Evolutionary conservation across 2,888 invertebrate species (phyloP).

Genomic region (Drosophila ochracea): DNA sequence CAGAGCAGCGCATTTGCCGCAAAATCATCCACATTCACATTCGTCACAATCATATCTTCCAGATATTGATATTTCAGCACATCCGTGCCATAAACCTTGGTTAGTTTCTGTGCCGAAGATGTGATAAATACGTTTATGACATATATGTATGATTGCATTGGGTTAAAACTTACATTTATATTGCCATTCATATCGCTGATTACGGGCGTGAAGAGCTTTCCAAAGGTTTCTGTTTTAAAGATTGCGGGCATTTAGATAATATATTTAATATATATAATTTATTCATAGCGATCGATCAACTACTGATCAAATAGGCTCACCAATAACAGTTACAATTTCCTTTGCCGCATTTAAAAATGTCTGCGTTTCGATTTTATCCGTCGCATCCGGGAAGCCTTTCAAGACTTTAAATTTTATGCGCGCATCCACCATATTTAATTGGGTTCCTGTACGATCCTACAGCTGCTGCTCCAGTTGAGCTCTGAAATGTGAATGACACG

Average conservation of each 20-base stretch:
- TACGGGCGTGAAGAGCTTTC: slow-evolving; percentile 90
- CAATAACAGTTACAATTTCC: slow-evolving; percentile 88
- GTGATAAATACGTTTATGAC: background rate
- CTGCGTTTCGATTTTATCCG: slow-evolving; percentile 87
- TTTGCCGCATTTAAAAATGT: slow-evolving; percentile 88
- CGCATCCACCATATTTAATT: slow-evolving; percentile 43
- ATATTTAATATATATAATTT: slow-evolving; percentile 1
- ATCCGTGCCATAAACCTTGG: slow-evolving; percentile 86
- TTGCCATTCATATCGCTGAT: slow-evolving; percentile 92
- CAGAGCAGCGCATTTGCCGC: slow-evolving; percentile 90
- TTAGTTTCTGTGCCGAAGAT: slow-evolving; percentile 87
- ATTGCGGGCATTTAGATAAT: slow-evolving; percentile 8
- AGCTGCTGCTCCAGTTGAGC: slow-evolving; percentile 30
- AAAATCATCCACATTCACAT: slow-evolving; percentile 86
- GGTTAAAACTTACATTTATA: slow-evolving; percentile 87
- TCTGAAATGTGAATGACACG: slow-evolving; percentile 53
- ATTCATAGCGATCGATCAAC: slow-evolving; percentile 8
- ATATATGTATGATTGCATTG: background rate
- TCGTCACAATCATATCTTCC: slow-evolving; percentile 89
- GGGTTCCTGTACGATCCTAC: background rate
- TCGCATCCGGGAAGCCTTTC: slow-evolving; percentile 87
- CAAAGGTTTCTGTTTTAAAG: slow-evolving; percentile 88
- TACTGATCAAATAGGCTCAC: slow-evolving; percentile 85
- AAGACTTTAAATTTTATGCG: slow-evolving; percentile 81
- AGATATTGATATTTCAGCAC: slow-evolving; percentile 87